Evolutionary conservation across 2,113 vertebrate species (phyloP).

Genomic region (Pseudopodoces humilis): DNA sequence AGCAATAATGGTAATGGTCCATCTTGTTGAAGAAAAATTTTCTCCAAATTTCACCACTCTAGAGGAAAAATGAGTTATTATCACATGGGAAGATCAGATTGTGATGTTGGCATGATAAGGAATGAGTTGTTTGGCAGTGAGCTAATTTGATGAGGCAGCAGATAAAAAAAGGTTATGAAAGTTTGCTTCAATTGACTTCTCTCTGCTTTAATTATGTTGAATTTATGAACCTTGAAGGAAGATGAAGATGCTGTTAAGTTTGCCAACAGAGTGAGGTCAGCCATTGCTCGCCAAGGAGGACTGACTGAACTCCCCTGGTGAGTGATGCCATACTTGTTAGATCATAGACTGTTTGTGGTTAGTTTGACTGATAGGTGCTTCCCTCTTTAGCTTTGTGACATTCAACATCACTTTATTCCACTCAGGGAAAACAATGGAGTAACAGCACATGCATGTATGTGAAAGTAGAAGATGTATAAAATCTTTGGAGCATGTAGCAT

Average conservation of each 20-base stretch:
- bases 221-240: constrained; percentile 73
- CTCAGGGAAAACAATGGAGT: not conserved
- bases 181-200: not conserved
- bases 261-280: constrained; percentile 92
- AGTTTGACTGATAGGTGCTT: not conserved
- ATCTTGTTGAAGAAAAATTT: not conserved
- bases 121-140: not conserved
- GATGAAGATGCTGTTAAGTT: constrained; percentile 91
- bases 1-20: not conserved
- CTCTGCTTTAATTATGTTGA: not conserved
- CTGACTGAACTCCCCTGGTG: constrained; percentile 92
- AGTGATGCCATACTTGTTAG: constrained; percentile 26
- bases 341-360: not conserved
- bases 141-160: not conserved
- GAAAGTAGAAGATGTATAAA: not conserved
- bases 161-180: not conserved
- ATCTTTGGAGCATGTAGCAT: not conserved
- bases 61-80: not conserved
- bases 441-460: fast-evolving
- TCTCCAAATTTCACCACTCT: not conserved
- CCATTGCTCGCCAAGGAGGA: constrained; percentile 89
- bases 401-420: not conserved
- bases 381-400: not conserved
- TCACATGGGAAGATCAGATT: not conserved
- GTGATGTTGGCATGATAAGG: not conserved